Evolutionary conservation across 2,797 vertebrate genomes (phyloP).

Genomic region (Podarcis siculus): DNA sequence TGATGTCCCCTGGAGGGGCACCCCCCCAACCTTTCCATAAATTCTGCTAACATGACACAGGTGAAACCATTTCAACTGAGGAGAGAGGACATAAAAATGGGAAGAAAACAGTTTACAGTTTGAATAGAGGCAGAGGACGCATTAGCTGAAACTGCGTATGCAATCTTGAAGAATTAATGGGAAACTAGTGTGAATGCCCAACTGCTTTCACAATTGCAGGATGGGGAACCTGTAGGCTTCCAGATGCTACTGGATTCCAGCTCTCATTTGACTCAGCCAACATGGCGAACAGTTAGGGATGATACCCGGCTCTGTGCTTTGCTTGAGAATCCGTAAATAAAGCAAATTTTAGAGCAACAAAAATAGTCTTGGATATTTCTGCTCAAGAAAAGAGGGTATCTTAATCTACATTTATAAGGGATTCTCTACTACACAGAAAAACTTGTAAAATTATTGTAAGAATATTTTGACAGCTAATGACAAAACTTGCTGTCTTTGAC

Average conservation of each 20-base stretch:
- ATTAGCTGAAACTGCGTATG: not conserved
- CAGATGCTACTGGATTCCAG: too few relatives aligned
- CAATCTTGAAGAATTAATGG: not conserved
- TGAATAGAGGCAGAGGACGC: not conserved
- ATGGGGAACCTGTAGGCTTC: too few relatives aligned
- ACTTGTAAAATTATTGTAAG: conserved; percentile 48
- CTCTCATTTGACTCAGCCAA: too few relatives aligned
- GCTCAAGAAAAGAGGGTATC: conserved; percentile 54
- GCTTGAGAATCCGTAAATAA: not conserved
- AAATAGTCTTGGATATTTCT: not conserved
- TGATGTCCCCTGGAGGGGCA: too few relatives aligned
- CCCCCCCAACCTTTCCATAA: too few relatives aligned
- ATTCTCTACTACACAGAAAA: conserved; percentile 50
- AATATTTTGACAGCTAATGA: conserved; percentile 56
- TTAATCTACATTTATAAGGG: not conserved
- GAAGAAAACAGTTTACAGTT: not conserved
- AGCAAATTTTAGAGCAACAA: not conserved
- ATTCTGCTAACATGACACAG: too few relatives aligned
- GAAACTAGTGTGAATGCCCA: not conserved
- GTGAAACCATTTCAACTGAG: not conserved
- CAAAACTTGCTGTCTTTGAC: conserved; percentile 63
- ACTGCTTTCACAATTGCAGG: not conserved
- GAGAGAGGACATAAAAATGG: not conserved
- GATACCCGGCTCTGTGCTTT: not conserved
- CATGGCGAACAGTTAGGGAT: too few relatives aligned